A percentile compares a stretch with the other conserved stretches of the same genome.
Conservation (phyloP, 2,797 vertebrate genomes). For the Limnodromus scolopaceus region DNA sequence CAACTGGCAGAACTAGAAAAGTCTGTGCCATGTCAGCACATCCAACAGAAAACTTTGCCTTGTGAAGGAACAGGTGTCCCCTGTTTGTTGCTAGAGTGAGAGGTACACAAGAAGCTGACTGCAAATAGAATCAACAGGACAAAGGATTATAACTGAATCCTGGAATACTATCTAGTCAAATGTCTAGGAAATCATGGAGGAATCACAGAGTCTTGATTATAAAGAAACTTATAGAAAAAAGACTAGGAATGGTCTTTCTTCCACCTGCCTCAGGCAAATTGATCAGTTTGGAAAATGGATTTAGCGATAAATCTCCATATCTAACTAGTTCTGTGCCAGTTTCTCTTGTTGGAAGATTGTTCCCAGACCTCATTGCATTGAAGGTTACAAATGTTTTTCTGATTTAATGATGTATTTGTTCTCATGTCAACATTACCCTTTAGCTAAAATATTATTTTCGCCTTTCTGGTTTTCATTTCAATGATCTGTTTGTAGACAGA, state of each 20-base stretch:
- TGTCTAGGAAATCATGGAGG: background rate
- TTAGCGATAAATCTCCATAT: too few relatives aligned
- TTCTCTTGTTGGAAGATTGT: background rate
- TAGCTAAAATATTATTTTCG: background rate
- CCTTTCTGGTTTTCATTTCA: background rate
- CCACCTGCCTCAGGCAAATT: background rate
- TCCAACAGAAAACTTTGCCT: background rate
- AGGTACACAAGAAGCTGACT: background rate
- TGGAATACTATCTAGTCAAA: background rate
- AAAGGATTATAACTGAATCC: background rate
- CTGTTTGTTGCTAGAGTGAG: background rate
- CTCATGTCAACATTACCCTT: background rate
- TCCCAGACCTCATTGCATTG: background rate
- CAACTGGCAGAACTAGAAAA: background rate
- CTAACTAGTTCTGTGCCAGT: background rate
- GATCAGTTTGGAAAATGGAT: too few relatives aligned
- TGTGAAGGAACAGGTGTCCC: background rate
- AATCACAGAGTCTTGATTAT: background rate
- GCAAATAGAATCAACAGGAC: background rate
- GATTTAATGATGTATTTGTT: background rate
- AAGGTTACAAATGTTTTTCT: background rate
- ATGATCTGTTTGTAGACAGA: background rate
- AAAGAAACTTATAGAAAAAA: background rate
- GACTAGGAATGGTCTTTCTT: background rate
- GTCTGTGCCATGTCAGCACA: accelerated